Base-by-base conservation (phyloP, 1,140 invertebrate species). In the Lutraria rhynchaena region DNA sequence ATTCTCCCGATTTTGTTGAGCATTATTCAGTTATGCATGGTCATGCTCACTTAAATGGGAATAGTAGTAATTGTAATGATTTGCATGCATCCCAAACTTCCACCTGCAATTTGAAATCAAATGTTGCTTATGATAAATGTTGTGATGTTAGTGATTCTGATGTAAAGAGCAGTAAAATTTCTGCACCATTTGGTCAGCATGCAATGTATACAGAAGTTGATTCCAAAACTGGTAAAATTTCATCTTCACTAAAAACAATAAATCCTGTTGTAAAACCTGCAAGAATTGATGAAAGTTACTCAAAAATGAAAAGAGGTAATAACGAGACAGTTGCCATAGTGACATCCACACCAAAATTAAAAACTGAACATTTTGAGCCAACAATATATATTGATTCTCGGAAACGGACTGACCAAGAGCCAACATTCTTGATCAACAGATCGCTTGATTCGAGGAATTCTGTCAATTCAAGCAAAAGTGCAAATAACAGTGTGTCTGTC, bases 11-110 rank as follows among this genome's bases (percentile, higher is more conserved):
- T 11, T 75, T 60, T 58, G 29, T 37, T 37, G 33, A 51, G 15
- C 71, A 75, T 41, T 55, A 58, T 58, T 46, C 57, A n/a, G 71
- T 41, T 24, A 58, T 75, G 57, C 71, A 75, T 75, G 71, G 44
- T 27, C 55, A 51, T 46, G 71, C 55, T n/a, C 53, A 44, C 19
- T 44, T 44, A 44, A 58, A 9, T 41, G n/a, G 27, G 3, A n/a
- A 46, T 11, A 19, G 3, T 24, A 24, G n/a, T 55, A 22, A 9
- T 1, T 55, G 19, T 37, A 31, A 71, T 4, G 22, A 35, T 41
- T 53, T 55, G 71, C 71, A 75, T 75, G 71, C 33, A 24, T 0
- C 57, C 17, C 61, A 27, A 1, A 27, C 29, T 46, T 3, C 29
- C 3, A 19, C 44, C 19, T 31, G 7, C n/a, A 27, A 29, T 49